A percentile compares a stretch with the other conserved stretches of the same genome.
These are phyloP conservation scores for Tetrao urogallus DNA, from an alignment of 2,113 vertebrate species.

Conservation along the genomic window DNA sequence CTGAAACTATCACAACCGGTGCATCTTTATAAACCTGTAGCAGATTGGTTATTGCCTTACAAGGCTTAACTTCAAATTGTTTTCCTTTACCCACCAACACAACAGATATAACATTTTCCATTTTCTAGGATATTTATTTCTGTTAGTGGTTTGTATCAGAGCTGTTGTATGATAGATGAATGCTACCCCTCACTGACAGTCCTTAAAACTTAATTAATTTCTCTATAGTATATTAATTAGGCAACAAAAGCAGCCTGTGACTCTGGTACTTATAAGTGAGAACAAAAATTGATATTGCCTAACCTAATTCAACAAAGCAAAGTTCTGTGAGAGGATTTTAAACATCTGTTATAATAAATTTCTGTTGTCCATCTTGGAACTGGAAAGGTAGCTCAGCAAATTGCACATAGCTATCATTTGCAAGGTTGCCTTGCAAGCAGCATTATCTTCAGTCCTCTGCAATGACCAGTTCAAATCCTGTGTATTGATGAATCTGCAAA, in stretches of 20 bases:
- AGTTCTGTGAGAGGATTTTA: neutral
- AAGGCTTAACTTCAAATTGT: conserved; percentile 1
- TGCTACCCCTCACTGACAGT: conserved; percentile 42
- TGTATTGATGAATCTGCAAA: neutral
- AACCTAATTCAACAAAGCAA: conserved; percentile 28
- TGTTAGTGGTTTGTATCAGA: conserved; percentile 53
- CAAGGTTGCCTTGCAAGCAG: neutral
- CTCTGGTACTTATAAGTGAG: conserved; percentile 68
- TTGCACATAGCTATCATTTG: neutral
- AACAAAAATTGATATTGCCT: conserved; percentile 64
- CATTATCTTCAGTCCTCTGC: neutral
- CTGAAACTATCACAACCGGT: neutral
- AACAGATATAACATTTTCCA: conserved; percentile 5
- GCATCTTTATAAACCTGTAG: neutral
- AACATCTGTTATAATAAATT: neutral
- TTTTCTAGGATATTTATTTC: neutral
- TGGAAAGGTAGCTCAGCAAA: neutral
- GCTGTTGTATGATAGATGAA: conserved; percentile 58
- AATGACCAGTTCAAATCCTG: neutral
- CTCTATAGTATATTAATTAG: conserved; percentile 78
- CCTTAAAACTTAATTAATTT: conserved; percentile 76
- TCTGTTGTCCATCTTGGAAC: neutral
- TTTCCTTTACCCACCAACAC: conserved; percentile 1
- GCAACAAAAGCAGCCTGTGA: conserved; percentile 60
- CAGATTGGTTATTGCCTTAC: conserved; percentile 25